Evolutionary conservation across 1,140 invertebrate genomes (phyloP).

Genomic region (Melanaphis sacchari): DNA sequence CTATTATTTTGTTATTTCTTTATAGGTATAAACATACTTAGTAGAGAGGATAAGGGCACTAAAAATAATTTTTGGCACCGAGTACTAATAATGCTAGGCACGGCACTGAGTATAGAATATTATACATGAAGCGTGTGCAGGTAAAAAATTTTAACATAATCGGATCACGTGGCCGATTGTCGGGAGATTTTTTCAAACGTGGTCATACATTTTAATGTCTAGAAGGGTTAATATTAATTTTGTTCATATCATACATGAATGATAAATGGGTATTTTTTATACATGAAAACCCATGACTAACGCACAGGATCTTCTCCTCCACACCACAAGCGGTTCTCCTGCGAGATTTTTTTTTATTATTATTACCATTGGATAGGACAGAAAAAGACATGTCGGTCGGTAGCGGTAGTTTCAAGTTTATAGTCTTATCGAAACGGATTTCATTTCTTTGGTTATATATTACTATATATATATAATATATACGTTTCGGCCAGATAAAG

Average conservation of each 20-base stretch:
- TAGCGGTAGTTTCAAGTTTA: constrained; percentile 10
- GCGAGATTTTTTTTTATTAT: not conserved
- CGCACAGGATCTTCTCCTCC: not conserved
- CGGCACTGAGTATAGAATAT: no score
- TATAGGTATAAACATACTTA: no score
- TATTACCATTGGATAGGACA: not conserved
- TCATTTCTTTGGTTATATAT: not conserved
- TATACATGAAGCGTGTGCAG: not conserved
- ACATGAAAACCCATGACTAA: not conserved
- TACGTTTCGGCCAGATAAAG: not conserved
- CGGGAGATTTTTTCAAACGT: constrained; percentile 20
- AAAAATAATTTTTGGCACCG: no score
- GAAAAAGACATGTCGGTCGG: not conserved
- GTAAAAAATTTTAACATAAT: not conserved
- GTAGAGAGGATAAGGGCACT: no score
- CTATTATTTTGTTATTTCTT: no score
- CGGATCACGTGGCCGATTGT: constrained; percentile 33
- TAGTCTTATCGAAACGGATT: not conserved
- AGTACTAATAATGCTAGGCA: no score
- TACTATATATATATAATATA: not conserved
- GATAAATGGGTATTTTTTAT: constrained; percentile 8
- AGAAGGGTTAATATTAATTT: constrained; percentile 1
- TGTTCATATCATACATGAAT: not conserved
- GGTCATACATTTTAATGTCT: constrained; percentile 13
- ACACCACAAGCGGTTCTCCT: not conserved